Evolutionary conservation across 2,888 invertebrate genomes (phyloP).

Genomic region (Lepidonotus clava): DNA sequence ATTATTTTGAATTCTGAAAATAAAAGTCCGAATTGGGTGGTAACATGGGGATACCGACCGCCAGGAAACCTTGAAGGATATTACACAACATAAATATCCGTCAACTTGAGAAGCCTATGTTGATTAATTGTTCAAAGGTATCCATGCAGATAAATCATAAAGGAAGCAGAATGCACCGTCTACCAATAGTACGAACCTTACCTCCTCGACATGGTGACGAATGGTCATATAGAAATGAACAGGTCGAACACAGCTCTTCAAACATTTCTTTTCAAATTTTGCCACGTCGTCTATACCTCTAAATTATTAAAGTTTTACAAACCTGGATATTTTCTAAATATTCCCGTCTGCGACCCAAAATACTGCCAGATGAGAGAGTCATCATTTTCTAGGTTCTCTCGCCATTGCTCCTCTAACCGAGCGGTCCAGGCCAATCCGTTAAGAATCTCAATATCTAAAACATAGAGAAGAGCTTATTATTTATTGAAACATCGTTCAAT

Average conservation of each 20-base stretch:
- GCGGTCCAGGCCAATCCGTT: constrained; percentile 81
- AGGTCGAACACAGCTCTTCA: no score
- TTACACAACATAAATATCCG: no score
- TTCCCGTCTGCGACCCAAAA: constrained; percentile 81
- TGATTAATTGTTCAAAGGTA: no score
- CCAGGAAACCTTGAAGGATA: background rate
- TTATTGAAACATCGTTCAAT: background rate
- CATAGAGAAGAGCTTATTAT: background rate
- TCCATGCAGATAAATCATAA: no score
- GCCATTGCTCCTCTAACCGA: constrained; percentile 79
- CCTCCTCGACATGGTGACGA: no score
- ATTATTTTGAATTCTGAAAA: background rate
- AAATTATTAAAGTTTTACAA: constrained; percentile 52
- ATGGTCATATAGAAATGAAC: no score
- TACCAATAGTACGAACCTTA: no score
- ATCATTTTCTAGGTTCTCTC: constrained; percentile 78
- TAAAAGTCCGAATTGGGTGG: no score
- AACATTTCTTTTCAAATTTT: no score
- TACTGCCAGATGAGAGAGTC: constrained; percentile 82
- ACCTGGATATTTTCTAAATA: constrained; percentile 81
- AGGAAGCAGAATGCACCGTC: no score
- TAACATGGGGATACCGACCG: background rate
- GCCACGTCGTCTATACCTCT: no score
- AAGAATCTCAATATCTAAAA: constrained; percentile 81
- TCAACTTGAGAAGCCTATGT: no score